Evolutionary conservation across 2,888 invertebrate genomes (phyloP).

Genomic region (Melanargia galathea): DNA sequence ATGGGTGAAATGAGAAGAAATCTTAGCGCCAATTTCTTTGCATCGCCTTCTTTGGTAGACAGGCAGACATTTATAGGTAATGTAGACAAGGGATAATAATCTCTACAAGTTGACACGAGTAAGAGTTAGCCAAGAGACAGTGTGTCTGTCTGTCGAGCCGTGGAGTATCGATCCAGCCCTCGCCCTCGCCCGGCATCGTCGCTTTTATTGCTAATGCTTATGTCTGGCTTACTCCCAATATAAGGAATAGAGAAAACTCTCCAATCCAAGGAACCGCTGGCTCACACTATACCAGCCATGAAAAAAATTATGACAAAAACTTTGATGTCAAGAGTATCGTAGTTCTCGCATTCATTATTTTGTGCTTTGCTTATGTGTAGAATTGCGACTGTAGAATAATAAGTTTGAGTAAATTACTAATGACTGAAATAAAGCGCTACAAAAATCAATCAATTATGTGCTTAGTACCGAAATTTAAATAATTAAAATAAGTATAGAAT

Average conservation of each 20-base stretch:
- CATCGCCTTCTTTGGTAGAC: background rate
- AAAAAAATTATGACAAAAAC: no score
- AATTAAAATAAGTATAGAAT: background rate
- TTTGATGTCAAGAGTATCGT: no score
- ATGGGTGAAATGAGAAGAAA: background rate
- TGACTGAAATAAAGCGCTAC: no score
- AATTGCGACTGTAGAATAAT: no score
- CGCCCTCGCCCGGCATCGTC: constrained; percentile 46
- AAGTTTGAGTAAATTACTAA: no score
- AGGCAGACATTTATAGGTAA: background rate
- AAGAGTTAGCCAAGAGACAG: background rate
- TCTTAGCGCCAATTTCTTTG: background rate
- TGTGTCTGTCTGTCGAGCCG: constrained; percentile 42
- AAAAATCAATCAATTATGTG: no score
- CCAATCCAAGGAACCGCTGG: background rate
- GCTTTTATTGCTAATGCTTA: constrained; percentile 51
- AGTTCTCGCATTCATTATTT: no score
- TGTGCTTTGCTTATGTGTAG: no score
- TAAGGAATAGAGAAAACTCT: constrained; percentile 28
- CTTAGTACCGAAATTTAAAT: no score
- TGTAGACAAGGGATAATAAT: background rate
- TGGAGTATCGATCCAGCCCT: constrained; percentile 51
- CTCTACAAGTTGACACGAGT: constrained; percentile 4
- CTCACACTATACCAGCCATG: background rate
- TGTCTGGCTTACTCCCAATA: constrained; percentile 59